These are phyloP conservation scores for Pollenia labialis DNA, from an alignment of 2,888 invertebrate species.

Conservation along the genomic window DNA sequence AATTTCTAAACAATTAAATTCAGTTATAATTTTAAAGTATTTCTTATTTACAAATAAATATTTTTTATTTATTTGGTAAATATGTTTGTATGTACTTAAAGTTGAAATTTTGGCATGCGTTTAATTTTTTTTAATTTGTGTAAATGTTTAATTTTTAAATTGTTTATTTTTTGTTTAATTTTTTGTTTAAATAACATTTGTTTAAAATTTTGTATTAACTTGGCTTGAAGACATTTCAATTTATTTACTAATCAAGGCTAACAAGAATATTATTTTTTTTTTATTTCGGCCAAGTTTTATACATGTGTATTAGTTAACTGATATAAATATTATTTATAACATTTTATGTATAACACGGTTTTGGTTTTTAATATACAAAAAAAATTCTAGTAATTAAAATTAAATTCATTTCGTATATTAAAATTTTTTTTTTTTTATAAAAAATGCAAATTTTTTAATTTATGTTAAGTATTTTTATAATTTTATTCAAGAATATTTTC, in stretches of 20 bases:
- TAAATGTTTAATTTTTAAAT: conserved; percentile 1
- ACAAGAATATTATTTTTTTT: conserved; percentile 64
- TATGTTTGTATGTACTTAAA: not conserved
- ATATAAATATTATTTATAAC: not conserved
- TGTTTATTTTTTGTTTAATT: too few relatives aligned
- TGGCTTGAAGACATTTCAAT: conserved; percentile 46
- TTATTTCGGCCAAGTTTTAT: conserved; percentile 26
- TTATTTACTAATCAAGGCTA: conserved; percentile 68
- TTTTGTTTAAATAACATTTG: conserved; percentile 30
- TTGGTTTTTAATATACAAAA: not conserved
- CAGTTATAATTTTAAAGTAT: conserved; percentile 27
- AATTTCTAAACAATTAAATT: conserved; percentile 58
- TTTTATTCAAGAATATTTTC: not conserved
- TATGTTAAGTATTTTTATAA: not conserved
- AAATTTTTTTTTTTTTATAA: not conserved
- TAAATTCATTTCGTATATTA: not conserved
- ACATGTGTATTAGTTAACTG: conserved; percentile 30
- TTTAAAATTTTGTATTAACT: conserved; percentile 37
- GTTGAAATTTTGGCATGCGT: conserved; percentile 35
- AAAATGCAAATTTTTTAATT: not conserved
- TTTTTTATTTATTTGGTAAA: not conserved
- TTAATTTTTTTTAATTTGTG: conserved; percentile 24
- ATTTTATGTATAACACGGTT: conserved; percentile 36
- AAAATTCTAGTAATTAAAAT: conserved; percentile 21
- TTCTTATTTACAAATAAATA: not conserved